These are phyloP conservation scores for Tapirus indicus DNA, from an alignment of 2,797 vertebrate species.

Conservation along the genomic window DNA sequence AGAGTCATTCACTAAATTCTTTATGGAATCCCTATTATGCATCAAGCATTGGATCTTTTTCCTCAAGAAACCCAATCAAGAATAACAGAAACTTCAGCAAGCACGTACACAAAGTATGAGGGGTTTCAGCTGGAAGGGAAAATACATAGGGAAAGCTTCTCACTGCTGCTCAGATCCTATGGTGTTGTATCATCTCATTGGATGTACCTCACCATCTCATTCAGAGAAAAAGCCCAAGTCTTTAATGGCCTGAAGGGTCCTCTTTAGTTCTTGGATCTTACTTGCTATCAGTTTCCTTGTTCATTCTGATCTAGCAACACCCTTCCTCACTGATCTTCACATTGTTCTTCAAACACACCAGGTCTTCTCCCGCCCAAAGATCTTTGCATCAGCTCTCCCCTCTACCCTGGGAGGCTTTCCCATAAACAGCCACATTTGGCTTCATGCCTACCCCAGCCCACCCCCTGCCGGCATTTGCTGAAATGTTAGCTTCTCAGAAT, in stretches of 20 bases:
- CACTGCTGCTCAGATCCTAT: neutral
- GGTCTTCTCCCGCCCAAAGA: neutral
- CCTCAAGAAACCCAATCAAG: neutral
- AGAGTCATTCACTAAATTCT: neutral
- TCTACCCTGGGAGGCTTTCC: neutral
- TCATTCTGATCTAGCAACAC: neutral
- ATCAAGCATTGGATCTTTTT: neutral
- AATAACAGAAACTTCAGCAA: neutral
- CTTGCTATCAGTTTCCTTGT: neutral
- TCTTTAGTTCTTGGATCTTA: neutral
- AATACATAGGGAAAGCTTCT: neutral
- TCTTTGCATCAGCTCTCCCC: neutral
- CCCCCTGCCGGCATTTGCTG: neutral
- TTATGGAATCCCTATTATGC: neutral
- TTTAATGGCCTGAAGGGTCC: no score
- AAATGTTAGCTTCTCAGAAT: neutral
- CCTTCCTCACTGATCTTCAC: neutral
- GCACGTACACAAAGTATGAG: neutral
- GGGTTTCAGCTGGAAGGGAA: neutral
- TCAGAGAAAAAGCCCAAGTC: neutral
- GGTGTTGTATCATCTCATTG: neutral
- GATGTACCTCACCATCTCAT: neutral
- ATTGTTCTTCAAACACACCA: neutral
- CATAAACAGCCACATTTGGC: neutral
- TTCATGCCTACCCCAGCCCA: fast-evolving